Base-by-base conservation (phyloP, 2,888 invertebrate species). In the Melieria picta region DNA sequence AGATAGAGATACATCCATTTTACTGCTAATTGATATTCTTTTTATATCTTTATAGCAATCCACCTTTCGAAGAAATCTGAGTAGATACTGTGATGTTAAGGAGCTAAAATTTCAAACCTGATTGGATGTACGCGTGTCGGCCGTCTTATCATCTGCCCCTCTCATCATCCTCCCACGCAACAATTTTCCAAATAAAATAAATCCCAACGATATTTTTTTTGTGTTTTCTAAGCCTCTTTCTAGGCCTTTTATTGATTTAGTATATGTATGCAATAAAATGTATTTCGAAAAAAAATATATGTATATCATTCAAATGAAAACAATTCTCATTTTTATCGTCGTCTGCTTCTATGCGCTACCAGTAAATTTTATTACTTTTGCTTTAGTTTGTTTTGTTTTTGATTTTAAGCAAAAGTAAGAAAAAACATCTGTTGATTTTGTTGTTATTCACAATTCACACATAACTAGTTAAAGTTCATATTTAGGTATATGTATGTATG, bases 261-360 rank as follows among this genome's bases (percentile, higher is more conserved):
- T 67, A 45, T 67, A 67, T 67, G 60, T 60, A 56, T 64, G 16
- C n/a, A 45, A 16, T 5, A 45, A 13, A 47, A 10, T 67, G 50
- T 50, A 48, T 42, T 48, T 48, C 58, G 13, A 48, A 55, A 55
- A 43, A 45, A 55, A 62, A 43, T 30, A 11, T 5, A 50, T 7
- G n/a, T 60, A 57, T 43, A 45, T 64, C 45, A 16, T 66, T 62
- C 61, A 74, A 71, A 66, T 63, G 72, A 72, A 72, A 74, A 74
- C 74, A 74, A 74, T 74, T 74, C 74, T 74, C 74, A 72, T 72
- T 10, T 47, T 16, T 45, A 47, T 45, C 5, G 16, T 5, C 11
- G 11, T 61, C 43, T 63, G 64, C 58, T 58, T 42, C n/a, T 46
- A 46, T 30, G 30, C 4, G n/a, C 43, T 46, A n/a, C 30, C 7